Percentiles rank a stretch among this genome's conserved stretches.
These are phyloP conservation scores for Pipistrellus kuhlii DNA, from an alignment of 2,797 vertebrate species.

Conservation along the genomic window DNA sequence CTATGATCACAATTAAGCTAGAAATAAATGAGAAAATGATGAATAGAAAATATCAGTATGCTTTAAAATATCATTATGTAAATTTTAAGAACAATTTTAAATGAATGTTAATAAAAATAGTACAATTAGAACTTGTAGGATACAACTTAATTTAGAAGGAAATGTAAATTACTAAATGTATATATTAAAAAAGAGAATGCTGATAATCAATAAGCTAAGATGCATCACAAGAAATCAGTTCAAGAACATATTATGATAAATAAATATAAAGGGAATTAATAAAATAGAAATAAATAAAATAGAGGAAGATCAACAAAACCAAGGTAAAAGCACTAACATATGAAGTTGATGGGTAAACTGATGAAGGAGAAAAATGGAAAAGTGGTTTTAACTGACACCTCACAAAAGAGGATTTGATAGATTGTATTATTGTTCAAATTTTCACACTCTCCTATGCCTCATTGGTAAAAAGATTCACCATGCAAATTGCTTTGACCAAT, in stretches of 20 bases:
- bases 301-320: neutral
- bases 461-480: neutral
- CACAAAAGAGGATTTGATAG: neutral
- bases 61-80: neutral
- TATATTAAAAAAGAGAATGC: neutral
- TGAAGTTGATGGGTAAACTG: neutral
- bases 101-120: constrained; percentile 5
- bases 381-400: neutral
- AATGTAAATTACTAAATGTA: neutral
- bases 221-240: neutral
- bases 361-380: neutral
- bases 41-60: neutral
- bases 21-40: neutral
- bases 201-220: neutral
- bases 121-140: neutral
- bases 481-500: constrained; percentile 3
- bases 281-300: neutral
- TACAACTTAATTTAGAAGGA: neutral
- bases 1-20: neutral
- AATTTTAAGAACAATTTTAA: neutral
- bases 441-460: neutral
- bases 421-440: neutral
- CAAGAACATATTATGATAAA: neutral
- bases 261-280: neutral
- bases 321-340: neutral